Evolutionary conservation across 2,888 invertebrate genomes (phyloP).

Genomic region (Drosophila ezoana): DNA sequence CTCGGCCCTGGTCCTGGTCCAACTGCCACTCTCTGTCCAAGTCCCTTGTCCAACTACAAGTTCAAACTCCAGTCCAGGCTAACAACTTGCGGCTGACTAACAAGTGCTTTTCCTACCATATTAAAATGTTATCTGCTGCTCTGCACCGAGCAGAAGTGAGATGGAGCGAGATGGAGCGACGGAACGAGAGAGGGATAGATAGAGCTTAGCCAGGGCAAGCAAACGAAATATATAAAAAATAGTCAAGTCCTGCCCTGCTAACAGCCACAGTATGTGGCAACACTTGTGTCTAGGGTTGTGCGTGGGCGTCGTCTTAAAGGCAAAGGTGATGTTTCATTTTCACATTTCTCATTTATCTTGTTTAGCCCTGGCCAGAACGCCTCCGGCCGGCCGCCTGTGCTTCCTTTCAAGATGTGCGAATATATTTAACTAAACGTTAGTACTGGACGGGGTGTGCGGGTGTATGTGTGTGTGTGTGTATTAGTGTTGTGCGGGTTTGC

Average conservation of each 20-base stretch:
- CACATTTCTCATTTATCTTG: constrained; percentile 83
- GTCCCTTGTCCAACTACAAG: constrained; percentile 24
- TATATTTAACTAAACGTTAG: constrained; percentile 52
- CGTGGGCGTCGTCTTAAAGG: constrained; percentile 52
- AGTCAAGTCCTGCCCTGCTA: constrained; percentile 48
- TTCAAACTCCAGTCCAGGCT: constrained; percentile 37
- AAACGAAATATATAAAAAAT: constrained; percentile 54
- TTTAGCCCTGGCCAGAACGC: constrained; percentile 70
- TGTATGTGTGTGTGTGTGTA: constrained; percentile 6
- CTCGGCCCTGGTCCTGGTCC: neutral
- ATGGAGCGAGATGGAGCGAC: constrained; percentile 3
- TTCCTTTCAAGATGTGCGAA: constrained; percentile 30
- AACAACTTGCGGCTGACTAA: constrained; percentile 69
- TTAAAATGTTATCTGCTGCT: constrained; percentile 80
- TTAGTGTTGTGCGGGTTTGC: constrained; percentile 10
- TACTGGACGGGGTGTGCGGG: constrained; percentile 46
- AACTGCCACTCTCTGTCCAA: neutral
- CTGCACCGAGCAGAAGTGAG: constrained; percentile 13
- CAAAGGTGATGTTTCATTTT: constrained; percentile 84
- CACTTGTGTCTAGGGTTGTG: constrained; percentile 33
- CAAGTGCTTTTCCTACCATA: constrained; percentile 72
- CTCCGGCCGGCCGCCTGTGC: constrained; percentile 18
- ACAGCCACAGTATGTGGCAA: constrained; percentile 56
- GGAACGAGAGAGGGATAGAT: neutral
- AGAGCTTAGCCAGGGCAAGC: constrained; percentile 20